Conservation (phyloP, 2,888 invertebrate genomes). For the Psococerastis gibbosa region DNA sequence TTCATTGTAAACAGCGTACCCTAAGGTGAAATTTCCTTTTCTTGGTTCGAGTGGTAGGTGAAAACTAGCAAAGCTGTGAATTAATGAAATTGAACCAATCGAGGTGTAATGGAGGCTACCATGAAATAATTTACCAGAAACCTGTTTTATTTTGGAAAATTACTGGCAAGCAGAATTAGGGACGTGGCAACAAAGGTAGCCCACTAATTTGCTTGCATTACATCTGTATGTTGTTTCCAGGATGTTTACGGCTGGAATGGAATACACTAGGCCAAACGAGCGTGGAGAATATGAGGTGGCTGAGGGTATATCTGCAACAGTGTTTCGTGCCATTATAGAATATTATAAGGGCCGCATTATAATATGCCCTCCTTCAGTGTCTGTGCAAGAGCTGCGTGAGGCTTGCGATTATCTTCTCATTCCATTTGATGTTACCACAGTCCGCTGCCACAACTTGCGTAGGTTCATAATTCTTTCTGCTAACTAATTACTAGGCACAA, state of each 20-base stretch:
- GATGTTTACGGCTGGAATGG: constrained; percentile 87
- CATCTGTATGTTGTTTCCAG: no score
- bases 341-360: constrained; percentile 84
- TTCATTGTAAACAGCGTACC: no score
- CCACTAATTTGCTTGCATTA: no score
- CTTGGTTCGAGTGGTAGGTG: no score
- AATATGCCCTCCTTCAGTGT: constrained; percentile 86
- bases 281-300: constrained; percentile 94
- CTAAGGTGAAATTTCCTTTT: no score
- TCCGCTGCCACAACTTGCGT: constrained; percentile 92
- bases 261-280: constrained; percentile 87
- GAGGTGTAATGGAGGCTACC: no score
- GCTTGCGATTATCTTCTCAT: constrained; percentile 97
- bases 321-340: constrained; percentile 88
- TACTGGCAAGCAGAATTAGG: no score
- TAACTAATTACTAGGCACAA: not conserved
- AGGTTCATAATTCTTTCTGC: constrained; percentile 27
- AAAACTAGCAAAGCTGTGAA: no score
- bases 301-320: constrained; percentile 87
- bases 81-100: no score
- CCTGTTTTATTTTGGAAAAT: no score
- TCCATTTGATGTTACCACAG: constrained; percentile 90
- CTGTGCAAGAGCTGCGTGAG: constrained; percentile 90
- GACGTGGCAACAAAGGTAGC: no score
- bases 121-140: no score